phyloP scores from a whole-genome alignment of 1,140 invertebrate species.

The Drosophila kurseongensis region DNA sequence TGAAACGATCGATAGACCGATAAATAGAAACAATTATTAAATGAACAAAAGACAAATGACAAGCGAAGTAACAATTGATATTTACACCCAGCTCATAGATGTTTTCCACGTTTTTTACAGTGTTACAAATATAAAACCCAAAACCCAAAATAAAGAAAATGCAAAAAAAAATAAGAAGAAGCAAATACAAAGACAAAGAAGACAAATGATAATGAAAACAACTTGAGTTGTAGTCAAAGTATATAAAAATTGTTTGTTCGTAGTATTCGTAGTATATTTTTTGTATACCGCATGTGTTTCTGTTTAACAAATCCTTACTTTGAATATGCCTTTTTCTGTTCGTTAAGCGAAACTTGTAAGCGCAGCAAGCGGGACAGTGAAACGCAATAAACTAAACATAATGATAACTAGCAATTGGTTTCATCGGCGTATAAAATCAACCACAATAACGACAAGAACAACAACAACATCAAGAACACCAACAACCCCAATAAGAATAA shows the following conservation, averaged over 20 bases:
- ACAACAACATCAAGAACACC: conserved; percentile 8
- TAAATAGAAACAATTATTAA: conserved; percentile 35
- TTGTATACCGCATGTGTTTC: conserved; percentile 38
- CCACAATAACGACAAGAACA: conserved; percentile 32
- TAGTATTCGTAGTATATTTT: conserved; percentile 48
- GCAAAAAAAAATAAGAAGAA: background rate
- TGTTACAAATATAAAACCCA: conserved; percentile 28
- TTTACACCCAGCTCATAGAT: conserved; percentile 52
- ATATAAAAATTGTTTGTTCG: conserved; percentile 63
- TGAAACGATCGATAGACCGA: conserved; percentile 38
- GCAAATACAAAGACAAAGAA: conserved; percentile 4
- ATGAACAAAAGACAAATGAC: conserved; percentile 1
- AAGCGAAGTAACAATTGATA: conserved; percentile 37
- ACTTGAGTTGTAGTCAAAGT: conserved; percentile 38
- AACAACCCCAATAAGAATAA: conserved; percentile 10
- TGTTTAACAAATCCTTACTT: conserved; percentile 35
- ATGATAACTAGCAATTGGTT: conserved; percentile 68
- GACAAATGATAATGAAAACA: too few species aligned
- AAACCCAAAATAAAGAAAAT: conserved; percentile 13
- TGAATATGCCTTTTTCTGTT: conserved; percentile 70
- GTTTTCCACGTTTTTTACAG: conserved; percentile 44
- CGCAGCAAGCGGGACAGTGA: conserved; percentile 53
- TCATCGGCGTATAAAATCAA: conserved; percentile 68
- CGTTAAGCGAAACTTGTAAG: conserved; percentile 78
- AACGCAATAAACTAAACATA: conserved; percentile 62